Conservation (phyloP, 2,888 invertebrate species). For the Erebia palarica region DNA sequence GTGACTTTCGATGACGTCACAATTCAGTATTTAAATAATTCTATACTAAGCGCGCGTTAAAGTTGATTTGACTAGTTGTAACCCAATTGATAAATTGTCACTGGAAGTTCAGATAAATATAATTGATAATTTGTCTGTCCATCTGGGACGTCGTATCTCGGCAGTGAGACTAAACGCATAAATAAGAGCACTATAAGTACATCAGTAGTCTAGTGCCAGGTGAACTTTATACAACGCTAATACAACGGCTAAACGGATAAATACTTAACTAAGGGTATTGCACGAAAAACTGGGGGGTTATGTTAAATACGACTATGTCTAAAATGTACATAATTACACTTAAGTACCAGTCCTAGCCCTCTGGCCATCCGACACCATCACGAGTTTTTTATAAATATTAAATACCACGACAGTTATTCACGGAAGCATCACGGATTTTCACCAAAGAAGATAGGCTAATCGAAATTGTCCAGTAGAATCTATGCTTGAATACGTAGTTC, state of each 20-base stretch:
- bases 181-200: conserved; percentile 23
- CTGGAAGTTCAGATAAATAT: too few relatives aligned
- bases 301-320: conserved; percentile 61
- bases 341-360: conserved; percentile 42
- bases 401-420: too few relatives aligned
- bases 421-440: too few relatives aligned
- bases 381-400: not conserved
- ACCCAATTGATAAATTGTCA: too few relatives aligned
- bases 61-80: too few relatives aligned
- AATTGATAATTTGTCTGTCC: not conserved
- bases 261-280: conserved; percentile 81
- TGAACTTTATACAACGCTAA: conserved; percentile 72
- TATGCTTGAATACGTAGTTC: too few relatives aligned
- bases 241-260: conserved; percentile 73
- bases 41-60: too few relatives aligned
- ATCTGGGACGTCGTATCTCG: not conserved
- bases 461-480: too few relatives aligned
- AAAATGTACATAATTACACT: conserved; percentile 80
- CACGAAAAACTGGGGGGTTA: conserved; percentile 67
- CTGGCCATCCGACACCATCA: conserved; percentile 11
- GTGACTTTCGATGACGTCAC: too few relatives aligned
- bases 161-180: conserved; percentile 1
- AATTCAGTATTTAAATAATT: too few relatives aligned
- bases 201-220: conserved; percentile 41
- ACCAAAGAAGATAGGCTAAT: too few relatives aligned